phyloP scores from a whole-genome alignment of 1,140 invertebrate genomes.

The Nymphalis io region DNA sequence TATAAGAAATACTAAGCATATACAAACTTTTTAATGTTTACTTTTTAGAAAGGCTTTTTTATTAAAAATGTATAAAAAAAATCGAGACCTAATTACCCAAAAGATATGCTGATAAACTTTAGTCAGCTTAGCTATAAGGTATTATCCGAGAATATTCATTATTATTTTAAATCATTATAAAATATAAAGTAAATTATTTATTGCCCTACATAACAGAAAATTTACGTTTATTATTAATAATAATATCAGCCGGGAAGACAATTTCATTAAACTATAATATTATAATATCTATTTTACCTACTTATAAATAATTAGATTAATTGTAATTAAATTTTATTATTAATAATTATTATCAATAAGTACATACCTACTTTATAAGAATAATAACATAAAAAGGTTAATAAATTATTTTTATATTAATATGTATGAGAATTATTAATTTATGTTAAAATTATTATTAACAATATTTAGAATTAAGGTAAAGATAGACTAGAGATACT shows the following conservation, averaged over 20 bases:
- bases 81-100: no score
- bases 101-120: no score
- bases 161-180: no score
- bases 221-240: constrained; percentile 8
- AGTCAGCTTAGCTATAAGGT: no score
- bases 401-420: not conserved
- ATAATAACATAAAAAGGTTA: not conserved
- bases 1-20: not conserved
- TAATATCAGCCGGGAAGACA: constrained; percentile 46
- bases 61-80: no score
- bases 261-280: constrained; percentile 18
- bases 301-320: constrained; percentile 1
- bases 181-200: not conserved
- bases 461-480: constrained; percentile 3
- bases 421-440: constrained; percentile 9
- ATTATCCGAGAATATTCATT: no score
- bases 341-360: constrained; percentile 1
- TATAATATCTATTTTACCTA: constrained; percentile 13
- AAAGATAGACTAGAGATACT: constrained; percentile 25
- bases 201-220: constrained; percentile 20
- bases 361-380: not conserved
- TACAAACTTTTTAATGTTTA: no score
- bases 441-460: constrained; percentile 19
- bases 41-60: no score
- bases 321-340: constrained; percentile 1